Evolutionary conservation across 2,797 vertebrate species (phyloP).

Genomic region (Melanotaenia parkinsoni): DNA sequence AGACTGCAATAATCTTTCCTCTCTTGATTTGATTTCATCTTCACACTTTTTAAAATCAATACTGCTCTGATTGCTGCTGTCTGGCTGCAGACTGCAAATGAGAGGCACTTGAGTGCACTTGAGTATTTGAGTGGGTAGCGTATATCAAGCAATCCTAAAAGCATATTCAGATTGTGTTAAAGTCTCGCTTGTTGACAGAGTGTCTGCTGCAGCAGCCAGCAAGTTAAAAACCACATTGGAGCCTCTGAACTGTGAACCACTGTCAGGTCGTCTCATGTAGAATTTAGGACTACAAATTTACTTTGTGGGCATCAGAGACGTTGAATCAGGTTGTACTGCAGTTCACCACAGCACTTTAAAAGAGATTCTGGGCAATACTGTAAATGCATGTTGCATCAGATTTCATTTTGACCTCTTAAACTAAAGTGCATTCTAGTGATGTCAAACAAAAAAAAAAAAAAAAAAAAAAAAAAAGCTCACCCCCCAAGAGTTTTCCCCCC

Average conservation of each 20-base stretch:
- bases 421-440: too few relatives aligned
- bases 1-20: conserved; percentile 37
- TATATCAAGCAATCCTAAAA: conserved; percentile 21
- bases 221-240: not conserved
- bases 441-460: too few relatives aligned
- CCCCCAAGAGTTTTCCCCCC: too few relatives aligned
- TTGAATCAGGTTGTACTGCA: not conserved
- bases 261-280: not conserved
- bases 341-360: not conserved
- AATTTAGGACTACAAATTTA: not conserved
- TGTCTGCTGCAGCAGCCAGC: not conserved
- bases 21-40: conserved; percentile 60
- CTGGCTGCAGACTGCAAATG: conserved; percentile 62
- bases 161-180: conserved; percentile 32
- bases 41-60: conserved; percentile 70
- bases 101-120: conserved; percentile 24
- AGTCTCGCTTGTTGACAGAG: not conserved
- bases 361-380: too few relatives aligned
- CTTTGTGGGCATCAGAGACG: not conserved
- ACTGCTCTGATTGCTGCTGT: conserved; percentile 58
- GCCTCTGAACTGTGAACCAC: not conserved
- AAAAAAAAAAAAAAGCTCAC: too few relatives aligned
- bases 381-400: too few relatives aligned
- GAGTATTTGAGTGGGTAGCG: conserved; percentile 13
- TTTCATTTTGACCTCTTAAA: too few relatives aligned